Base-by-base conservation (phyloP, 2,113 vertebrate genomes). In the Megaceryle torquata region DNA sequence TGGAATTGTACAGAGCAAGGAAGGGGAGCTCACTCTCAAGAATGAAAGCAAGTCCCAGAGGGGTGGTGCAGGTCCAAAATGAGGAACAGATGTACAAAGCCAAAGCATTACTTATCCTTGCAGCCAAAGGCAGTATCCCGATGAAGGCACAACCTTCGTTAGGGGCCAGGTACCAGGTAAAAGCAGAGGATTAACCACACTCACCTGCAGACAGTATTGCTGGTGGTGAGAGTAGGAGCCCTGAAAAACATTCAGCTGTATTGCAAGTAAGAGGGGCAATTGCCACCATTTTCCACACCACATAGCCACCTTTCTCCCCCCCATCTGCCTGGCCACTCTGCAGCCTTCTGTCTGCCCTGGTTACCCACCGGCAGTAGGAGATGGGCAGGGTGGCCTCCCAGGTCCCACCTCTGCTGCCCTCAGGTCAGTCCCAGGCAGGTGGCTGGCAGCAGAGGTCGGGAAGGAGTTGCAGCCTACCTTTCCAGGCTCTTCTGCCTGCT, bases 31-130 rank as follows among this genome's bases (percentile, higher is more conserved):
- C 0, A 3, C 13, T 70, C 13, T 37, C 46, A 4, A 29, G 82
- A 54, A 67, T 21, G 16, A 29, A 56, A 57, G 39, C 46, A 24
- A n/a, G 16, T 41, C 39, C 5, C 1, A 2, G 65, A 74, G 14
- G 13, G 8, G 5, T 1, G 2, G 26, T 0, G 1, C 29, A 37
- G 11, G 29, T 82, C 29, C 39, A 43, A 7, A 7, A 5, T 0
- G 4, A 67, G 54, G 14, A 50, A 39, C 31, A 11, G 54, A 4
- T 4, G 0, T 2, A 9, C 29, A 24, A 4, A 37, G 25, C 28
- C 67, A 24, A 74, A 54, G 50, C 2, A 0, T 5, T 15, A 11
- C 68, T 0, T 1, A 35, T 57, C 65, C 74, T n/a, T 22, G 21
- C 0, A 19, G 2, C 17, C 33, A 11, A 71, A 46, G 35, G 22